These are phyloP conservation scores for Poicephalus gulielmi DNA, from an alignment of 2,113 vertebrate species.

Conservation along the genomic window DNA sequence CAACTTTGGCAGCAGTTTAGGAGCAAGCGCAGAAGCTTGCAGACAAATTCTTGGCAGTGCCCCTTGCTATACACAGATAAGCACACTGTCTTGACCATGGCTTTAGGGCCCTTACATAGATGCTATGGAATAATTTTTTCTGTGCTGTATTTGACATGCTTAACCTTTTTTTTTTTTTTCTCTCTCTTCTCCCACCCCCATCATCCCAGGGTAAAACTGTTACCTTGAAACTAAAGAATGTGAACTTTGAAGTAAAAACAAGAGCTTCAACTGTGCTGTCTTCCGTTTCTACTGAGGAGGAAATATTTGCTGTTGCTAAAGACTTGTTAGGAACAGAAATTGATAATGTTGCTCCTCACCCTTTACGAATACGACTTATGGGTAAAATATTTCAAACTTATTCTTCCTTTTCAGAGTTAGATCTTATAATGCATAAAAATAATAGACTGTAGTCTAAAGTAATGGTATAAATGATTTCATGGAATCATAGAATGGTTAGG, in stretches of 20 bases:
- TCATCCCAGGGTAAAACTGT: conserved; percentile 89
- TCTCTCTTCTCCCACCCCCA: background rate
- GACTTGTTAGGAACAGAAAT: conserved; percentile 92
- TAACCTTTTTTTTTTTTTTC: background rate
- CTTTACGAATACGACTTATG: conserved; percentile 93
- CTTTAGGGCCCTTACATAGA: background rate
- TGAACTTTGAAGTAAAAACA: conserved; percentile 96
- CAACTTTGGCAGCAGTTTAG: fast-evolving
- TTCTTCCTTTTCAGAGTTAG: conserved; percentile 23
- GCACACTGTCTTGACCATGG: background rate
- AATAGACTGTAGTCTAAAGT: background rate
- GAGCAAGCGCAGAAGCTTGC: background rate
- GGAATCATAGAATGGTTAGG: background rate
- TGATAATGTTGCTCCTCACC: conserved; percentile 83
- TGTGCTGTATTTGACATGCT: background rate
- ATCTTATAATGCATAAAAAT: background rate
- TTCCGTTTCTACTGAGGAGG: conserved; percentile 85
- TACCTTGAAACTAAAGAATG: conserved; percentile 94
- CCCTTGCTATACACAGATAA: background rate
- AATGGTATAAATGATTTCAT: background rate
- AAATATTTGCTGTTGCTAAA: conserved; percentile 91
- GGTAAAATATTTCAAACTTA: conserved; percentile 77
- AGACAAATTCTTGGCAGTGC: background rate
- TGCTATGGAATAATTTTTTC: background rate
- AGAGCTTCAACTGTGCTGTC: conserved; percentile 82